Evolutionary conservation across 2,797 vertebrate genomes (phyloP), one percentile per base, ranked within the genome.

Genomic region (Sebastes oblongus): DNA sequence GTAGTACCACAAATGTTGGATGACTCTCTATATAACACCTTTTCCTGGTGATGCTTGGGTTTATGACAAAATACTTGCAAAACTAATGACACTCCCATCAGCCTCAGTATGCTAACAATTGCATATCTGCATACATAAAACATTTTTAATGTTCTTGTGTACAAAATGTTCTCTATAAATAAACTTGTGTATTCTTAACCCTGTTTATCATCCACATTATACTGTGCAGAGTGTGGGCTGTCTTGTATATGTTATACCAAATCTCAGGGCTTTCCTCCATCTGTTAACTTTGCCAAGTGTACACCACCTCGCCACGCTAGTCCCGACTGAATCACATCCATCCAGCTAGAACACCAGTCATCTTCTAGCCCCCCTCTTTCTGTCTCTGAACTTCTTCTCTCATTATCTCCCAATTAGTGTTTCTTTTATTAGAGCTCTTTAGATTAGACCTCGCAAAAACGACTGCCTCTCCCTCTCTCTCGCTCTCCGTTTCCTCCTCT

Each of bases 381-480:
- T 5, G 24, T 85, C 72, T 77, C 65, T 67, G 25, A 77, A 65
- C 39, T 64, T 25, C 34, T 55, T 78, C 66, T 69, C 27, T 65
- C 54, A 74, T 72, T 55, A 74, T 79, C 70, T 73, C 66, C 67
- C 66, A 88, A 88, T 92, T 77, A 86, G 60, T 14, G 46, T 80
- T 86, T 83, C 69, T 80, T 88, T 89, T 74, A 88, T 75, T 72
- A 80, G 76, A 76, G 54, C 46, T 77, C 77, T 83, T 72, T 66
- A 72, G 75, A 68, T 82, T 66, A 54, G 71, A 77, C 60, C 76
- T 82, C 54, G 72, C n/a, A 52, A 58, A 65, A 42, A 65, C 36
- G 20, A 70, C 61, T 27, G 10, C 2, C 64, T 75, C 66, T 62
- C 34, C 22, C 27, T 62, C 22, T 67, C 59, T 13, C 29, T 54